phyloP scores from a whole-genome alignment of 2,113 vertebrate species.

The pig (Sus scrofa) region DNA sequence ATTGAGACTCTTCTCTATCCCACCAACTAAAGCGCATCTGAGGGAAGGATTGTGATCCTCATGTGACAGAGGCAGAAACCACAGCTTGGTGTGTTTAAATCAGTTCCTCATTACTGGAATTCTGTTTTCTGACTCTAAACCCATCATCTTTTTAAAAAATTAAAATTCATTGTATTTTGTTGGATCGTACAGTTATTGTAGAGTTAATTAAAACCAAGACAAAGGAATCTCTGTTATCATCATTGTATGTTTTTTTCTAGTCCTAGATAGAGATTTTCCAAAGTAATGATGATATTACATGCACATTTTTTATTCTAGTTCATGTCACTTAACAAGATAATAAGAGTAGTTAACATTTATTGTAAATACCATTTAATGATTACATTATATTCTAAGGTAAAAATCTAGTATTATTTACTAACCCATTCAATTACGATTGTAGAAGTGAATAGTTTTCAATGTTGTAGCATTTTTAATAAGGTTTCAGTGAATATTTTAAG shows the following conservation, averaged over 20 bases:
- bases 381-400: not conserved
- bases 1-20: not conserved
- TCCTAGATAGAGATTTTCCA: not conserved
- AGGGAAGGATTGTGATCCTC: not conserved
- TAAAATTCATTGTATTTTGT: not conserved
- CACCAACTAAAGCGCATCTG: not conserved
- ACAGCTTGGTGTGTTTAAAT: accelerated
- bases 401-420: not conserved
- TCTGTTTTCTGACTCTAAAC: not conserved
- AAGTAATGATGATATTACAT: not conserved
- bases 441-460: not conserved
- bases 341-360: not conserved
- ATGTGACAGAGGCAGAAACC: not conserved
- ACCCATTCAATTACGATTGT: not conserved
- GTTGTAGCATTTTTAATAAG: constrained; percentile 3
- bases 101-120: not conserved
- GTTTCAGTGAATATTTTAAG: not conserved
- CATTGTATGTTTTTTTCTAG: not conserved
- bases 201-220: not conserved
- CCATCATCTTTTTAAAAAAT: not conserved
- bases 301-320: not conserved
- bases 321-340: not conserved
- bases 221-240: not conserved
- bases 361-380: not conserved
- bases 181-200: not conserved